phyloP scores from a whole-genome alignment of 2,113 vertebrate species.

The Hippoglossus stenolepis region DNA sequence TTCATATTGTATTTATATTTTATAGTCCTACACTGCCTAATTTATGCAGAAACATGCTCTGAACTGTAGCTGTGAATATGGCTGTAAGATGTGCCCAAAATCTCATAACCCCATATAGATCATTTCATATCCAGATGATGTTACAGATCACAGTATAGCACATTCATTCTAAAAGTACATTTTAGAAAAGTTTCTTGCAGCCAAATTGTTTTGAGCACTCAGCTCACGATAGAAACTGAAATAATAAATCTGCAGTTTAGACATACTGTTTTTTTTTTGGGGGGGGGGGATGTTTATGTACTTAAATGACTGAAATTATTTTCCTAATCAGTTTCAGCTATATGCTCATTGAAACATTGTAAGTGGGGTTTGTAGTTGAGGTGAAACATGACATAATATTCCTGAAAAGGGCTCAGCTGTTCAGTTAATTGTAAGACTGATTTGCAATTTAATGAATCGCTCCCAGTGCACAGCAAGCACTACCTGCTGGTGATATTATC shows the following conservation, averaged over 20 bases:
- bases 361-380: not conserved
- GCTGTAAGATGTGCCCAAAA: not conserved
- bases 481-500: no score
- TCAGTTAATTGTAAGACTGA: not conserved
- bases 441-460: not conserved
- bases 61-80: not conserved
- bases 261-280: no score
- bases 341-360: no score
- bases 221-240: no score
- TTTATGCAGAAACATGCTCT: slow-evolving; percentile 8
- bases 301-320: not conserved
- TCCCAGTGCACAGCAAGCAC: no score
- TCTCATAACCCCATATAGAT: not conserved
- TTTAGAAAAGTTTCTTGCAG: not conserved
- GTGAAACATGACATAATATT: not conserved
- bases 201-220: not conserved
- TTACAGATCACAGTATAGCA: not conserved
- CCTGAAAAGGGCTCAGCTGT: not conserved
- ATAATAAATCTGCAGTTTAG: no score
- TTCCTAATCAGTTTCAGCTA: not conserved
- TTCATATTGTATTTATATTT: slow-evolving; percentile 7
- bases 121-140: not conserved
- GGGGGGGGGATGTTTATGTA: no score
- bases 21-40: not conserved
- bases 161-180: not conserved